Percentiles rank a stretch among this genome's conserved stretches.
phyloP scores from a whole-genome alignment of 2,113 vertebrate genomes.

The Excalfactoria chinensis region DNA sequence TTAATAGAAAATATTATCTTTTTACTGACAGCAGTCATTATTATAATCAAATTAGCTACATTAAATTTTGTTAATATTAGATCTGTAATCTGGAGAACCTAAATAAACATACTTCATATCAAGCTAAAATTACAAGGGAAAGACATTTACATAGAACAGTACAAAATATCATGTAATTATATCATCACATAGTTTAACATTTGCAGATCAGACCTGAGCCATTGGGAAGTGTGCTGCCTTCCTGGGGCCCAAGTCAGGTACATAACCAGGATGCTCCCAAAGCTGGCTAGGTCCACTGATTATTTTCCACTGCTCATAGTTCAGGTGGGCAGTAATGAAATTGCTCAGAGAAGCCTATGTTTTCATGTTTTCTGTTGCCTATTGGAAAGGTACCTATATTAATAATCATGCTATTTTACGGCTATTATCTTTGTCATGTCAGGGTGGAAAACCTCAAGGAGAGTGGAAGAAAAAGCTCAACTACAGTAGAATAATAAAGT shows the following conservation, averaged over 20 bases:
- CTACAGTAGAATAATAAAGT: neutral
- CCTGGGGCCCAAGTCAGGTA: too few relatives aligned
- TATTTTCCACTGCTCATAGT: too few relatives aligned
- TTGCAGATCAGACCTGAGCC: too few relatives aligned
- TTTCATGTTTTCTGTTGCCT: neutral
- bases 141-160: neutral
- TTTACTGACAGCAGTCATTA: neutral
- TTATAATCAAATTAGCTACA: neutral
- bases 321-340: too few relatives aligned
- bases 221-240: too few relatives aligned
- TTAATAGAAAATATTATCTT: neutral
- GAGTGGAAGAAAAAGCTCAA: neutral
- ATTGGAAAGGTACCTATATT: neutral
- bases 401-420: slow-evolving; percentile 29
- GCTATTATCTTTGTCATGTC: slow-evolving; percentile 41
- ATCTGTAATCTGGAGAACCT: neutral
- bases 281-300: too few relatives aligned
- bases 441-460: slow-evolving; percentile 37
- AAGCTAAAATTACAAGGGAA: neutral
- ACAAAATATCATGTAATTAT: neutral
- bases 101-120: neutral
- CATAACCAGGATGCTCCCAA: too few relatives aligned
- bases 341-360: neutral
- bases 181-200: neutral
- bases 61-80: neutral